These are phyloP conservation scores for Atlantisia rogersi DNA, from an alignment of 2,113 vertebrate genomes.

Conservation along the genomic window DNA sequence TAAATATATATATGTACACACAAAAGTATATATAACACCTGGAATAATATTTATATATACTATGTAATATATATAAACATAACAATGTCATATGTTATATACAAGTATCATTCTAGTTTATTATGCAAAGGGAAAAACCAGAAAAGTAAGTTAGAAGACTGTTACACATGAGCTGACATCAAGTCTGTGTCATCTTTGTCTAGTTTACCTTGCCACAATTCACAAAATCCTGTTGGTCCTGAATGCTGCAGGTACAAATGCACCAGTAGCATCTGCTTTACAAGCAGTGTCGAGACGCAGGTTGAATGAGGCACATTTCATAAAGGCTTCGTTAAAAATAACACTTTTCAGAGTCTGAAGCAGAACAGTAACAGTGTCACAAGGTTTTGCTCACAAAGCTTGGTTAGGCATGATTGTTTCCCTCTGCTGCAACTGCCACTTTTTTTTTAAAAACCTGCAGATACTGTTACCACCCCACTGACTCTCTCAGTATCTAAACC, in stretches of 20 bases:
- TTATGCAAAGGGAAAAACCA: conserved; percentile 16
- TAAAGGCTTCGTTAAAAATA: not conserved
- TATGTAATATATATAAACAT: not conserved
- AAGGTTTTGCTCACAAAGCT: not conserved
- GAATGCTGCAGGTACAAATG: not conserved
- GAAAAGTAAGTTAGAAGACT: not conserved
- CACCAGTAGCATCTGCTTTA: not conserved
- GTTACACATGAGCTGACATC: not conserved
- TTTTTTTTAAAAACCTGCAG: not conserved
- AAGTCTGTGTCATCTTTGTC: not conserved
- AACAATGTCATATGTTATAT: not conserved
- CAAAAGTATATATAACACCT: not conserved
- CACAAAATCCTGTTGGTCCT: conserved; percentile 9
- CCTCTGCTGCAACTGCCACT: not conserved
- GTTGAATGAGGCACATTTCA: not conserved
- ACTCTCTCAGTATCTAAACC: not conserved
- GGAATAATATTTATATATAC: not conserved
- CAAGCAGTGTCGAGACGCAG: not conserved
- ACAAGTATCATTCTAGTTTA: not conserved
- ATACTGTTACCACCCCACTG: no score
- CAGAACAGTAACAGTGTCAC: not conserved
- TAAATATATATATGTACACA: not conserved
- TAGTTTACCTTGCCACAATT: not conserved
- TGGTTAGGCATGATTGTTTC: not conserved
- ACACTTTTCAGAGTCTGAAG: not conserved